A percentile compares a stretch with the other conserved stretches of the same genome.
These are phyloP conservation scores for Ceuthmochares aereus DNA, from an alignment of 2,113 vertebrate genomes.

Conservation along the genomic window DNA sequence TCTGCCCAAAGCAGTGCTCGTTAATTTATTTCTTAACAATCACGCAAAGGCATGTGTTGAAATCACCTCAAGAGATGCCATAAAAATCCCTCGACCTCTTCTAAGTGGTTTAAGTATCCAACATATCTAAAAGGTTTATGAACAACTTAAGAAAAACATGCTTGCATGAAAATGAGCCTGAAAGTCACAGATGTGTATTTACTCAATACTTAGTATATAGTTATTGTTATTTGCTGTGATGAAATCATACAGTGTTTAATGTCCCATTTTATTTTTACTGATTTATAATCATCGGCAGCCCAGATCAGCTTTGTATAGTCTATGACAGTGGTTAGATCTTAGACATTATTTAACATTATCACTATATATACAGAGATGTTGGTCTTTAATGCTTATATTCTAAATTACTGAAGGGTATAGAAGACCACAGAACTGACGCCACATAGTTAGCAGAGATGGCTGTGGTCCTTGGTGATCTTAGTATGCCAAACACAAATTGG, in stretches of 20 bases:
- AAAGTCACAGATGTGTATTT: neutral
- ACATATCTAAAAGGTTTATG: neutral
- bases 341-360: neutral
- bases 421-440: neutral
- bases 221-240: neutral
- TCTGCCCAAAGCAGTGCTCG: neutral
- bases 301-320: neutral
- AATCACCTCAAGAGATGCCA: neutral
- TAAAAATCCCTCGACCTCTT: neutral
- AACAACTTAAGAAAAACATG: neutral
- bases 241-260: neutral
- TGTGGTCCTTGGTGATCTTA: neutral
- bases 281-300: neutral
- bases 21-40: neutral
- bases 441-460: neutral
- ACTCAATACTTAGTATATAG: neutral
- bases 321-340: neutral
- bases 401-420: neutral
- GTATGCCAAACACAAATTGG: neutral
- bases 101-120: neutral
- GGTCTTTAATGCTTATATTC: neutral
- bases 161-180: neutral
- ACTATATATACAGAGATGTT: neutral
- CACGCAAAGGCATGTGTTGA: neutral
- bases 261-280: neutral